Evolutionary conservation across 2,888 invertebrate species (phyloP).

Genomic region (Steromphala cineraria): DNA sequence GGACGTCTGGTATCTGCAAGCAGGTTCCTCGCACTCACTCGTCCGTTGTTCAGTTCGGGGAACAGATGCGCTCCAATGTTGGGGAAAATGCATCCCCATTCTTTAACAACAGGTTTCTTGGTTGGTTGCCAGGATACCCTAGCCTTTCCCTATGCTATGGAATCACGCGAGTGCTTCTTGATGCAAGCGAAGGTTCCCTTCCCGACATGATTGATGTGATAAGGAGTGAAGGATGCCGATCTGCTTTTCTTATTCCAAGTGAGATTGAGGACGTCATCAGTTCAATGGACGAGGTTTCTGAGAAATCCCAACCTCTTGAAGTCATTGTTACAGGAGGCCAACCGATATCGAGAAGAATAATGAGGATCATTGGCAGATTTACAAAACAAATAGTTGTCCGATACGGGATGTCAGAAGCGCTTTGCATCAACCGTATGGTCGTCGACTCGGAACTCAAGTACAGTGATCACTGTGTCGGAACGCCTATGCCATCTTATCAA

Average conservation of each 20-base stretch:
- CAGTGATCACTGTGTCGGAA: not conserved
- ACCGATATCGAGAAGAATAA: not conserved
- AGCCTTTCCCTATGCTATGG: not conserved
- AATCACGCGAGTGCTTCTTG: not conserved
- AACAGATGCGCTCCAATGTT: not conserved
- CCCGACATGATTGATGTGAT: not conserved
- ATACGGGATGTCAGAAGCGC: slow-evolving; percentile 9
- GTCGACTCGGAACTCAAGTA: not conserved
- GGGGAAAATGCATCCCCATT: not conserved
- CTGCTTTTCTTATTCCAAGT: not conserved
- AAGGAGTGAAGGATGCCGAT: not conserved
- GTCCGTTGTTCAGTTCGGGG: not conserved
- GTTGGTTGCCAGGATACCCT: not conserved
- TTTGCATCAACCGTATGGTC: not conserved
- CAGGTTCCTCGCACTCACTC: slow-evolving; percentile 13
- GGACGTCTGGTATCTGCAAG: slow-evolving; percentile 24
- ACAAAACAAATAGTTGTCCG: not conserved
- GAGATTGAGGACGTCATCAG: not conserved
- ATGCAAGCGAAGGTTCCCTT: not conserved
- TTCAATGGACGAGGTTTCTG: not conserved
- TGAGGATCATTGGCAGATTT: not conserved
- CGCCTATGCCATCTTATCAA: not conserved
- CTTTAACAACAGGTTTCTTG: slow-evolving; percentile 4
- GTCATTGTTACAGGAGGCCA: not conserved
- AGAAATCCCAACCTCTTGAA: not conserved